Conservation (phyloP, 2,888 invertebrate genomes). For the Digitonthophagus gazella region DNA sequence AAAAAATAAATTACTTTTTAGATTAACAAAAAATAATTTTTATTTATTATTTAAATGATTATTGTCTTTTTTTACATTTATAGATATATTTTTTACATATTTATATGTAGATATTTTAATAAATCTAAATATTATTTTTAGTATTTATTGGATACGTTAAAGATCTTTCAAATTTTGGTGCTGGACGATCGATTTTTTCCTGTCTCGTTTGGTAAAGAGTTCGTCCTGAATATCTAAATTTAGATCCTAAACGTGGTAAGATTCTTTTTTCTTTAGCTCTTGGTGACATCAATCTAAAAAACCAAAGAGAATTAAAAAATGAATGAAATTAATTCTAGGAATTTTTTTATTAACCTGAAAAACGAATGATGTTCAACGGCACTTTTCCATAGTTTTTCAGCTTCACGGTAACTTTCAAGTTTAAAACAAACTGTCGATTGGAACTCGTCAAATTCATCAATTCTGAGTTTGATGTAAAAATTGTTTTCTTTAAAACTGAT, state of each 20-base stretch:
- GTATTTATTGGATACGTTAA: conserved; percentile 54
- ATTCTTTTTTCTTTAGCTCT: conserved; percentile 78
- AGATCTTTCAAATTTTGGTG: conserved; percentile 83
- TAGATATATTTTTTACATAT: no score
- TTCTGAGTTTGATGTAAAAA: conserved; percentile 96
- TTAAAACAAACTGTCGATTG: conserved; percentile 97
- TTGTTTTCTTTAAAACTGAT: conserved; percentile 97
- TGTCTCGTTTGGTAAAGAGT: conserved; percentile 95
- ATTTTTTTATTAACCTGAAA: conserved; percentile 64
- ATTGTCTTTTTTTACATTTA: no score
- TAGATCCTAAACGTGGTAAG: conserved; percentile 86
- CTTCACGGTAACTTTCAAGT: conserved; percentile 88
- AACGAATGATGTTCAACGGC: conserved; percentile 99
- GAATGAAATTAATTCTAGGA: no score
- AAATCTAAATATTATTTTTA: no score
- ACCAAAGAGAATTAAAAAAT: not conserved
- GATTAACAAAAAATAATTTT: no score
- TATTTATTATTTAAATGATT: no score
- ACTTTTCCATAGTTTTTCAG: conserved; percentile 97
- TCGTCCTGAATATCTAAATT: conserved; percentile 94
- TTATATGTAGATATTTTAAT: no score
- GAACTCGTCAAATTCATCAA: conserved; percentile 95
- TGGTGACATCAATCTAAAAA: conserved; percentile 73
- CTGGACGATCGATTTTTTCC: conserved; percentile 79
- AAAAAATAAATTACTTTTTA: no score